Conservation (phyloP, 2,888 invertebrate species). For the Hermaeophaga mercurialis region DNA sequence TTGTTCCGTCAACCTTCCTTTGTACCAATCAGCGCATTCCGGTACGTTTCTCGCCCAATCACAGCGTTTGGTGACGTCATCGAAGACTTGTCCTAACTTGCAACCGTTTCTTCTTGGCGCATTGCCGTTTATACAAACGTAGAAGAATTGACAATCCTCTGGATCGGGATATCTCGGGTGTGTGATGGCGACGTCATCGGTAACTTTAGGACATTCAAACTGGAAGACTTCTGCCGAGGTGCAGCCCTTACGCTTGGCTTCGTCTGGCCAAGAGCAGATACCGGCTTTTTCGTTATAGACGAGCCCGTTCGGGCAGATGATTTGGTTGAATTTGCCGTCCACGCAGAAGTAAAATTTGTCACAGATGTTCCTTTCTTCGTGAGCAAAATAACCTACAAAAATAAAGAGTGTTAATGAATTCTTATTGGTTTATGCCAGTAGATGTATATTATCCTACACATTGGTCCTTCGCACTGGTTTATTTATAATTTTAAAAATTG, state of each 20-base stretch:
- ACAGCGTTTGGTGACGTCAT: slow-evolving; percentile 77
- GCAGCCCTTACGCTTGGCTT: slow-evolving; percentile 86
- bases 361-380: slow-evolving; percentile 77
- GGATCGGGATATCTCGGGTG: slow-evolving; percentile 88
- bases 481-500: too few species aligned
- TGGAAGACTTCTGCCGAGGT: slow-evolving; percentile 83
- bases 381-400: slow-evolving; percentile 70
- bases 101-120: slow-evolving; percentile 85
- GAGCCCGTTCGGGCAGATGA: slow-evolving; percentile 83
- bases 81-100: slow-evolving; percentile 87
- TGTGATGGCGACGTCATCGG: slow-evolving; percentile 71
- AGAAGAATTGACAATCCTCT: slow-evolving; percentile 90
- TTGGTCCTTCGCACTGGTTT: too few species aligned
- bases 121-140: slow-evolving; percentile 88
- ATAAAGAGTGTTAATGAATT: too few species aligned
- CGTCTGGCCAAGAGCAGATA: slow-evolving; percentile 92
- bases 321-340: slow-evolving; percentile 87
- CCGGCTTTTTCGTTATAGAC: slow-evolving; percentile 89
- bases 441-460: too few species aligned
- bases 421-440: too few species aligned
- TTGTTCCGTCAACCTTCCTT: slow-evolving; percentile 79
- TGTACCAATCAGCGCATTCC: slow-evolving; percentile 92
- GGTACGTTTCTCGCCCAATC: slow-evolving; percentile 88
- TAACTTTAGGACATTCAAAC: slow-evolving; percentile 81
- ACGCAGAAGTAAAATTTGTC: slow-evolving; percentile 90